Conservation (phyloP, 2,888 invertebrate species). For the Cyrtodaria siliqua region DNA sequence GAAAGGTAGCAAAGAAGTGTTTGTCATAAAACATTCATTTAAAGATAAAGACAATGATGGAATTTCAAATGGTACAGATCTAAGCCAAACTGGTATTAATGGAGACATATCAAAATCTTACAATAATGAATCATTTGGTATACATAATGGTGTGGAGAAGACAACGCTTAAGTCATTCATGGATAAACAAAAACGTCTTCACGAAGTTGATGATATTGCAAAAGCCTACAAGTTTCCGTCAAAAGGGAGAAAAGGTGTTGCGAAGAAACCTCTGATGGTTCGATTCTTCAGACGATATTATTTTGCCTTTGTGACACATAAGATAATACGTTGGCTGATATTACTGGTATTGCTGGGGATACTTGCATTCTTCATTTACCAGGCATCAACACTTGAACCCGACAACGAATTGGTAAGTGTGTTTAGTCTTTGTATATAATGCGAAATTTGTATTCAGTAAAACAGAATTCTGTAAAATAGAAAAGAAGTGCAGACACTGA, state of each 20-base stretch:
- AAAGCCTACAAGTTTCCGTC: background rate
- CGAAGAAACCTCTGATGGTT: constrained; percentile 48
- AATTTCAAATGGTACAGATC: background rate
- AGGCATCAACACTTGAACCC: constrained; percentile 67
- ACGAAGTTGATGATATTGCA: too few relatives aligned
- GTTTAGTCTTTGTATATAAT: too few relatives aligned
- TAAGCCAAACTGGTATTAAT: constrained; percentile 7
- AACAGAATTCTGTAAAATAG: too few relatives aligned
- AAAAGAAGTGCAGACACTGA: too few relatives aligned
- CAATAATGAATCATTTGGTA: too few relatives aligned
- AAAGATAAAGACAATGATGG: too few relatives aligned
- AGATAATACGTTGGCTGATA: constrained; percentile 66
- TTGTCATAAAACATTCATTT: too few relatives aligned
- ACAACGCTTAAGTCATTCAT: background rate
- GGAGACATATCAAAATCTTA: too few relatives aligned
- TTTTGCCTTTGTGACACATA: constrained; percentile 70
- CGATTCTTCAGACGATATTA: constrained; percentile 71
- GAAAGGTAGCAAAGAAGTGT: too few relatives aligned
- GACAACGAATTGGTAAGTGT: constrained; percentile 75
- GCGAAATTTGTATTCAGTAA: too few relatives aligned
- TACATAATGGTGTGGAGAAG: background rate
- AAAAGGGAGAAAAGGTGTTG: background rate
- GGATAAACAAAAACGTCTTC: too few relatives aligned
- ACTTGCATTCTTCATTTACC: constrained; percentile 63
- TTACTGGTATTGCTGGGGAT: constrained; percentile 55